Base-by-base conservation (phyloP, 1,140 invertebrate genomes). In the Magallana ariakensis region DNA sequence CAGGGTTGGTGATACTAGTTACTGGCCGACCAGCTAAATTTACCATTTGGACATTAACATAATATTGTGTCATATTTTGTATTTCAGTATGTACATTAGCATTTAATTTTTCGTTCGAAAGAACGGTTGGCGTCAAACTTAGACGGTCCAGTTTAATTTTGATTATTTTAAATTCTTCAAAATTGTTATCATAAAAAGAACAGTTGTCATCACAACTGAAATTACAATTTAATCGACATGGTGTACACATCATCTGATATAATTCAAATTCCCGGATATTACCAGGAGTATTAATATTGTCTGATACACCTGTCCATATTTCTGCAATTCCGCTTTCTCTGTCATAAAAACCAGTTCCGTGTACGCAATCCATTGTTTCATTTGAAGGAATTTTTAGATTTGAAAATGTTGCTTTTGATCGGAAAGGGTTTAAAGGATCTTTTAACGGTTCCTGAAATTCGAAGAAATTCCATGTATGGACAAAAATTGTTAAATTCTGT, bases 311-410 rank as follows among this genome's bases (percentile, higher is more conserved):
- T 33, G 88, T 80, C 87, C 85, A 88, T 26, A 90, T 82, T 85
- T 89, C 87, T 46, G 87, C 83, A 19, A 90, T 80, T n/a, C 81
- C 75, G 87, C 90, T 90, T 19, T 82, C 85, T 26, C 56, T 56
- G 57, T 90, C 90, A 62, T 85, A 85, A 80, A 90, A 90, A 53
- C 86, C 86, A 62, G 33, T 13, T 13, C 90, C 90, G 85, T 88
- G 22, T 26, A 87, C 54, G 83, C 90, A 90, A 15, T 70, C 55
- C 26, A 57, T 81, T 0, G 62, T n/a, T 80, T 33, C 16, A 33
- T 33, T 62, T 7, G 85, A 16, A 7, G 88, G 86, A 33, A 89
- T 70, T 46, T 62, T 46, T 5, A 87, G 33, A 2, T 82, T 46
- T 5, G 22, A 66, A 8, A 89, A 16, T 33, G 56, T 46, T 10